These are phyloP conservation scores for Apeira syringaria DNA, from an alignment of 2,888 invertebrate species.

Conservation along the genomic window DNA sequence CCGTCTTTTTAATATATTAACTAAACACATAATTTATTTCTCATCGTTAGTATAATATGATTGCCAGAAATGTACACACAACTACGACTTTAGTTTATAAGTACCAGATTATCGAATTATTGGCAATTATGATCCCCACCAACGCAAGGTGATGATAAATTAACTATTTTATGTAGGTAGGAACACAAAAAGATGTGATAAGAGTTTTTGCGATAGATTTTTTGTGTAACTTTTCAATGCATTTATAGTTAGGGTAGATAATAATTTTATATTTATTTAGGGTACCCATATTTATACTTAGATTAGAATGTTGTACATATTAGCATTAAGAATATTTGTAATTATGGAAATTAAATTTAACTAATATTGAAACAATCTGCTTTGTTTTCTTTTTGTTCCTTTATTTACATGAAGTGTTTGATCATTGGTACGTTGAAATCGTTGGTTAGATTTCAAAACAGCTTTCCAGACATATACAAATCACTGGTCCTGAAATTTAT, in stretches of 20 bases:
- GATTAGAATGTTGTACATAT: constrained; percentile 69
- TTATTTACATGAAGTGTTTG: too few relatives aligned
- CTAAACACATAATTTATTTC: constrained; percentile 27
- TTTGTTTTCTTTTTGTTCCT: constrained; percentile 30
- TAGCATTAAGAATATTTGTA: constrained; percentile 74
- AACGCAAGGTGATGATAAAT: constrained; percentile 41
- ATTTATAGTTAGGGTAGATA: constrained; percentile 60
- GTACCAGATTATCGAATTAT: constrained; percentile 26
- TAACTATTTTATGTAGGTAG: constrained; percentile 36
- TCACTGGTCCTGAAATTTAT: too few relatives aligned
- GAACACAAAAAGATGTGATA: constrained; percentile 77
- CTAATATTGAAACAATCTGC: constrained; percentile 38
- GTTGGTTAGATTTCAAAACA: too few relatives aligned
- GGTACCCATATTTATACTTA: constrained; percentile 68
- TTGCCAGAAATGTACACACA: constrained; percentile 61
- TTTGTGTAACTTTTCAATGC: constrained; percentile 65
- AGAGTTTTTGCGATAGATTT: constrained; percentile 51
- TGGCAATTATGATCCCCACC: constrained; percentile 55
- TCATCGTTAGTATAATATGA: constrained; percentile 30
- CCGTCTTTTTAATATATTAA: constrained; percentile 21
- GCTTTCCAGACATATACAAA: too few relatives aligned
- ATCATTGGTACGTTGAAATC: too few relatives aligned
- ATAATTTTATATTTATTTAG: constrained; percentile 65
- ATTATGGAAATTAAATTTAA: constrained; percentile 68
- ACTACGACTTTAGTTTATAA: constrained; percentile 54